These are phyloP conservation scores for rat (Rattus norvegicus) DNA, from an alignment of 2,113 vertebrate genomes.

Conservation along the genomic window DNA sequence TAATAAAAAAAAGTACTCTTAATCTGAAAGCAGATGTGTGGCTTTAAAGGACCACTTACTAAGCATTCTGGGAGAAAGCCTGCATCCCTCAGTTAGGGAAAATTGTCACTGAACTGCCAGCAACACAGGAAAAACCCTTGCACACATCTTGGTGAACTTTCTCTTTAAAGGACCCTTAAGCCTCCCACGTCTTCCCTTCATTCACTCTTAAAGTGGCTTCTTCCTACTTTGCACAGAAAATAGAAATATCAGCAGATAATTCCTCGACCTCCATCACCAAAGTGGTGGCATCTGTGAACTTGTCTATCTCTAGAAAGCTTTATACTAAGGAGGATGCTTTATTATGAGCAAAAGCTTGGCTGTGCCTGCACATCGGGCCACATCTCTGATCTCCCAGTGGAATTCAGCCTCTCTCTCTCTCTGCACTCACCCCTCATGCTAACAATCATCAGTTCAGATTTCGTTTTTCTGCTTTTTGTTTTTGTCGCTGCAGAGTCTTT, in stretches of 20 bases:
- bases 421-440: background rate
- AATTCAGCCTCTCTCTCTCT: background rate
- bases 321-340: background rate
- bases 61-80: background rate
- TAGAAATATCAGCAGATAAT: background rate
- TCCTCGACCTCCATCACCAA: background rate
- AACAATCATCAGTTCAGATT: background rate
- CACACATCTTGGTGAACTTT: background rate
- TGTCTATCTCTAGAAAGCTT: background rate
- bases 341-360: background rate
- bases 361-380: background rate
- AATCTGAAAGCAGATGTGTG: slow-evolving; percentile 35
- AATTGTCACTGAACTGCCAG: background rate
- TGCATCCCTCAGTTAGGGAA: background rate
- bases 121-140: background rate
- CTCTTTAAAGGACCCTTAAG: background rate
- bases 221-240: background rate
- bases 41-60: background rate
- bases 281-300: background rate
- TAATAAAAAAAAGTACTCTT: slow-evolving; percentile 17
- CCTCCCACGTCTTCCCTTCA: background rate
- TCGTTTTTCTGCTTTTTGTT: background rate
- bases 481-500: background rate
- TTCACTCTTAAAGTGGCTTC: background rate
- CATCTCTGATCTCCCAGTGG: background rate